phyloP scores from a whole-genome alignment of 2,888 invertebrate genomes.

The Parelbella ahira region DNA sequence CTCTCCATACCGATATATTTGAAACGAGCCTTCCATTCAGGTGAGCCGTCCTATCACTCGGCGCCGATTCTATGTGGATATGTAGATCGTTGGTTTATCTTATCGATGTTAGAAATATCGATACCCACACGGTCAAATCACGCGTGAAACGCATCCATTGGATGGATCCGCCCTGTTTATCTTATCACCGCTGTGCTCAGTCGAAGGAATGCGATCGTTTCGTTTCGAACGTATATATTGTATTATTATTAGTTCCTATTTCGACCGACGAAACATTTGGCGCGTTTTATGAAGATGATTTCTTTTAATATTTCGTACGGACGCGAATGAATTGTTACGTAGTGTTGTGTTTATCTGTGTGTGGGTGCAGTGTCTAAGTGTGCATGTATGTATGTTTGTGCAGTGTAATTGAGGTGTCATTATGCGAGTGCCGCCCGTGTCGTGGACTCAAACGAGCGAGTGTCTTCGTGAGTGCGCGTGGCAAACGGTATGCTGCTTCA shows the following conservation, averaged over 20 bases:
- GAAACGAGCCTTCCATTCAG: too few species aligned
- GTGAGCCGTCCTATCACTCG: too few species aligned
- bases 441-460: slow-evolving; percentile 52
- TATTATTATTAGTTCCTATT: slow-evolving; percentile 13
- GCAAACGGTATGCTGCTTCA: slow-evolving; percentile 55
- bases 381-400: too few species aligned
- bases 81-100: slow-evolving; percentile 43
- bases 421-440: slow-evolving; percentile 48
- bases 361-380: too few species aligned
- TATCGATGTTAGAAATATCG: slow-evolving; percentile 57
- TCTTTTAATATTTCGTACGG: slow-evolving; percentile 7
- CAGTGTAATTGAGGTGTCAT: slow-evolving; percentile 30
- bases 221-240: slow-evolving; percentile 31
- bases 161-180: slow-evolving; percentile 44
- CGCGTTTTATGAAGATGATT: slow-evolving; percentile 13
- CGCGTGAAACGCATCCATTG: slow-evolving; percentile 58
- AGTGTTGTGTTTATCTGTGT: slow-evolving; percentile 28
- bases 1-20: too few species aligned
- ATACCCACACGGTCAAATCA: slow-evolving; percentile 59
- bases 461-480: slow-evolving; percentile 57
- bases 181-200: slow-evolving; percentile 41
- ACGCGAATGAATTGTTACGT: slow-evolving; percentile 14
- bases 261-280: slow-evolving; percentile 13
- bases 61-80: too few species aligned
- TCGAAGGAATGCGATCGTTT: slow-evolving; percentile 42